Percentiles rank a stretch among this genome's conserved stretches.
Evolutionary conservation across 2,113 vertebrate species (phyloP).

Genomic region (Ciconia maguari): DNA sequence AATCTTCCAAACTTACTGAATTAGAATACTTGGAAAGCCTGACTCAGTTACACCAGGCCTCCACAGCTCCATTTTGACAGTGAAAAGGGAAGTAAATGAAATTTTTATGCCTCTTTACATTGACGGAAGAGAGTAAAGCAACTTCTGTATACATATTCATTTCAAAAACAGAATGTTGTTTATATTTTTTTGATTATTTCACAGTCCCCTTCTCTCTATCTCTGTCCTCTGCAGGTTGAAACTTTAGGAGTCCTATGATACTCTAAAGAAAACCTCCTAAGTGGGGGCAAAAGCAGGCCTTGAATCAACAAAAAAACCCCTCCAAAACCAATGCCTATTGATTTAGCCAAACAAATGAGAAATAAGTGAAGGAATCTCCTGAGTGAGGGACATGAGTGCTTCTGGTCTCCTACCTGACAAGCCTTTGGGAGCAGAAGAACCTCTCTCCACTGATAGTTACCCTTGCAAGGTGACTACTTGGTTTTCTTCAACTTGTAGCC

Average conservation of each 20-base stretch:
- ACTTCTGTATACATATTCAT: not conserved
- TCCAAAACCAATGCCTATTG: not conserved
- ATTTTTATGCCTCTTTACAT: not conserved
- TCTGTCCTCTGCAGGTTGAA: not conserved
- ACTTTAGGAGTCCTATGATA: not conserved
- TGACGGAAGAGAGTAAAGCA: not conserved
- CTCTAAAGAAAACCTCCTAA: not conserved
- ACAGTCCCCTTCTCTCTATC: not conserved
- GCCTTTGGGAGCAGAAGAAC: not conserved
- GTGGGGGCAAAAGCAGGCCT: not conserved
- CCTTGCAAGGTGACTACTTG: not conserved
- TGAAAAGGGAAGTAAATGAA: not conserved
- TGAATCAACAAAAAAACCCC: not conserved
- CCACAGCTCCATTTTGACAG: not conserved
- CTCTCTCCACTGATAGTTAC: fast-evolving
- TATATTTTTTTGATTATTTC: not conserved
- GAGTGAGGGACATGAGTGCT: not conserved
- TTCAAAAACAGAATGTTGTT: not conserved
- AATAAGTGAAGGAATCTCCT: not conserved
- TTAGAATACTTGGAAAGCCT: not conserved
- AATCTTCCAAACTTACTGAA: not conserved
- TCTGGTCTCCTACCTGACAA: not conserved
- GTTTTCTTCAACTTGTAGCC: not conserved
- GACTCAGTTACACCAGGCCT: not conserved
- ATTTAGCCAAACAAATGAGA: not conserved